Evolutionary conservation across 2,797 vertebrate species (phyloP), one percentile per base, ranked within the genome.

Genomic region (Scarus forsteni): DNA sequence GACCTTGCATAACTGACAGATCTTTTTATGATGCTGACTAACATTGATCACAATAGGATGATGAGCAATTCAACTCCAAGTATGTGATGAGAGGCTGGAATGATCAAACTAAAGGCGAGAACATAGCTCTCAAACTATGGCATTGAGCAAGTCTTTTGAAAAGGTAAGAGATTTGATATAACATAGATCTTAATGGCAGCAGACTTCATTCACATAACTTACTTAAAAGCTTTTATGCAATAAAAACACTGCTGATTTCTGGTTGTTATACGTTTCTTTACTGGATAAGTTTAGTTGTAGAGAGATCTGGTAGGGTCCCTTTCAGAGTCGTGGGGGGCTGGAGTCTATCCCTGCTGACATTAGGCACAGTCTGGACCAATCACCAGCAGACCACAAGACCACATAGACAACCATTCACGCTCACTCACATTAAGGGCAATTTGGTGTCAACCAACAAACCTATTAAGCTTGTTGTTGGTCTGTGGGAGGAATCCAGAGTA

Each of bases 21-120:
- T 63, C 3, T 56, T 60, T 48, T 56, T n/a, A 69, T 13, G 45
- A 64, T 13, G 42, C 19, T 35, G 13, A 56, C 18, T 55, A 18
- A 45, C 7, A 1, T 10, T 36, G 34, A 51, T 54, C n/a, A 55
- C 15, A 44, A 36, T 10, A 18, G 8, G 15, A 59, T 12, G 15
- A 55, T 7, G 7, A 62, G 19, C 36, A 46, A 43, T 52, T 56
- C 9, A 44, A 35, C 0, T 59, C 13, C 39, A 51, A 42, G 0
- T 11, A 52, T 34, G 10, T 10, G n/a, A 66, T 5, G 6, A 62
- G 34, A 36, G 35, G 45, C 13, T 10, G 34, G 6, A 54, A 58
- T 35, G 12, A 51, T 52, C 9, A 11, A 40, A 12, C 51, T 42
- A 19, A 44, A 60, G 39, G 19, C 11, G 13, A 42, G 27, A 39